Evolutionary conservation across 2,797 vertebrate species (phyloP).

Genomic region (Chelonia mydas): DNA sequence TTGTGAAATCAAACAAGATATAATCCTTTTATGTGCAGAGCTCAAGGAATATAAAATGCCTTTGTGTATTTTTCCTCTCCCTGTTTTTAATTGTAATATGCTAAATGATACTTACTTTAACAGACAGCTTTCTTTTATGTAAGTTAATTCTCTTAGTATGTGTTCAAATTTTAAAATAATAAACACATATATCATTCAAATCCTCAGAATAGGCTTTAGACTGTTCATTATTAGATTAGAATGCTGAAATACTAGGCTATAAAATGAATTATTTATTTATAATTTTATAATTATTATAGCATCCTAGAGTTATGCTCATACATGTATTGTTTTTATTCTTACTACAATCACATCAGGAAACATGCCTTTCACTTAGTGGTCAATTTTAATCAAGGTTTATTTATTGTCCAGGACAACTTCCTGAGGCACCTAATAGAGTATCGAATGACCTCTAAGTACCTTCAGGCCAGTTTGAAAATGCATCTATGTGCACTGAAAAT

Average conservation of each 20-base stretch:
- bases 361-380: background rate
- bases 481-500: too few relatives aligned
- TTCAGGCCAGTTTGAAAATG: background rate
- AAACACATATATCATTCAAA: background rate
- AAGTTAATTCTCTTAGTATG: background rate
- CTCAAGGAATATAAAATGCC: background rate
- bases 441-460: background rate
- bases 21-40: constrained; percentile 13
- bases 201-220: background rate
- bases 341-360: background rate
- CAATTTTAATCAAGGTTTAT: background rate
- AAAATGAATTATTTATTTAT: background rate
- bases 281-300: background rate
- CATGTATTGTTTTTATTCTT: background rate
- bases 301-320: background rate
- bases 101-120: constrained; percentile 8
- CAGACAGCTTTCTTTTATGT: background rate
- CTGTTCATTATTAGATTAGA: background rate
- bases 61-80: background rate
- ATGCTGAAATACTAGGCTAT: background rate
- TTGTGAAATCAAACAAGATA: background rate
- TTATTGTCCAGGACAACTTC: background rate
- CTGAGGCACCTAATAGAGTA: background rate
- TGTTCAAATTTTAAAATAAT: background rate
- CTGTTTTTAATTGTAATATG: background rate